phyloP scores from a whole-genome alignment of 2,888 invertebrate species.

The Drosophila parthenogenetica region DNA sequence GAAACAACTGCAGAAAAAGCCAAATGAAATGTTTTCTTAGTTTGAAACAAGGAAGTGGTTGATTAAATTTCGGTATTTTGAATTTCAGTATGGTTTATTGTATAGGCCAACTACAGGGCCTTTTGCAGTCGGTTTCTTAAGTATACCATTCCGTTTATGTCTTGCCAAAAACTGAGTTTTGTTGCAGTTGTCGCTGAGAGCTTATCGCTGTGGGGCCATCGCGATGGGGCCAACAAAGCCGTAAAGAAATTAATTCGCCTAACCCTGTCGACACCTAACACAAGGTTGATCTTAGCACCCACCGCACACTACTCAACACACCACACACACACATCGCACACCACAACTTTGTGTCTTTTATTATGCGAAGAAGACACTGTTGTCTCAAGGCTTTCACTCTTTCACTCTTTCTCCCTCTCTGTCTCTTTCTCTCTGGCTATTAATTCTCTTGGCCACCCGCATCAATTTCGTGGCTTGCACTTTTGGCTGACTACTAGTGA shows the following conservation, averaged over 20 bases:
- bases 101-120: not conserved
- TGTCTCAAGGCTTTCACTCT: conserved; percentile 48
- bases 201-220: conserved; percentile 69
- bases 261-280: conserved; percentile 78
- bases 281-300: conserved; percentile 53
- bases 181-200: conserved; percentile 35
- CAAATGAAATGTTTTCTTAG: conserved; percentile 53
- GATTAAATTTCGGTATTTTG: too few relatives aligned
- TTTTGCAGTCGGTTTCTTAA: not conserved
- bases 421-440: conserved; percentile 3
- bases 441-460: conserved; percentile 54
- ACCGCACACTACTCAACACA: conserved; percentile 22
- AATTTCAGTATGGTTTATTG: too few relatives aligned
- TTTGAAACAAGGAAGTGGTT: not conserved
- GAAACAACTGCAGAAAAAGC: conserved; percentile 34
- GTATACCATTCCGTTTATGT: not conserved
- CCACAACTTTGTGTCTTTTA: conserved; percentile 9
- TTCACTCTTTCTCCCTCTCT: conserved; percentile 12
- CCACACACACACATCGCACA: not conserved
- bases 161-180: conserved; percentile 12
- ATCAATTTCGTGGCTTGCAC: conserved; percentile 66
- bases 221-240: conserved; percentile 68
- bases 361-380: conserved; percentile 56
- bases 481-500: conserved; percentile 46
- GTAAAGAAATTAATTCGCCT: conserved; percentile 79